Conservation (phyloP, 2,113 vertebrate species). For the Rallus limicola region DNA sequence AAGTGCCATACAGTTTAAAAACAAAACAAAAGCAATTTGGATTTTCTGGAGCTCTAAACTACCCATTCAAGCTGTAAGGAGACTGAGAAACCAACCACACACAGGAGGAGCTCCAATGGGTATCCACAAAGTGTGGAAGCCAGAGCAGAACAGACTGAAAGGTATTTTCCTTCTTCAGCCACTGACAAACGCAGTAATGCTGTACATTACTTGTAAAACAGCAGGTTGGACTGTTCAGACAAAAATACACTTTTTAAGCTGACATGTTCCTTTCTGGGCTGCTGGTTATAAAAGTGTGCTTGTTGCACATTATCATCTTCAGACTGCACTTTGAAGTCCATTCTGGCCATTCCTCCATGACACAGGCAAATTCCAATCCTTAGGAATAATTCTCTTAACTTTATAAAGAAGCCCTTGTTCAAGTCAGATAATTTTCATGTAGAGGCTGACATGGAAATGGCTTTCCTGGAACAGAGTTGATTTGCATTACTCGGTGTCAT, state of each 20-base stretch:
- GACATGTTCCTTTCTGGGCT: neutral
- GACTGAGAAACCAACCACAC: neutral
- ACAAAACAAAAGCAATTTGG: constrained; percentile 10
- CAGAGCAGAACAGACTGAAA: neutral
- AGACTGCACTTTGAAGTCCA: constrained; percentile 23
- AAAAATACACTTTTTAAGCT: neutral
- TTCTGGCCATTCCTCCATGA: neutral
- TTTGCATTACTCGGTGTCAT: constrained; percentile 32
- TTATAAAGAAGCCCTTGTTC: constrained; percentile 45
- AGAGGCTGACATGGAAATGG: constrained; percentile 20
- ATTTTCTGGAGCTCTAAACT: constrained; percentile 14
- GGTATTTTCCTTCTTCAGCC: constrained; percentile 8
- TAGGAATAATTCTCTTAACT: constrained; percentile 27
- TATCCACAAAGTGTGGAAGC: neutral
- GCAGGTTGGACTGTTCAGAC: neutral
- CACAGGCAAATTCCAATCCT: constrained; percentile 30
- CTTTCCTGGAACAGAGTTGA: constrained; percentile 40
- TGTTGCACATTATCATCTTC: constrained; percentile 27
- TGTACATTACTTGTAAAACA: neutral
- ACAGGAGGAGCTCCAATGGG: neutral
- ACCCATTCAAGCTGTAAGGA: neutral
- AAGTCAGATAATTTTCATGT: constrained; percentile 39
- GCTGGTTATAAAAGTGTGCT: neutral
- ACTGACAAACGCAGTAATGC: neutral
- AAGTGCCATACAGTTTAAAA: constrained; percentile 29